Base-by-base conservation (phyloP, 1,140 invertebrate genomes). In the Ips nitidus region DNA sequence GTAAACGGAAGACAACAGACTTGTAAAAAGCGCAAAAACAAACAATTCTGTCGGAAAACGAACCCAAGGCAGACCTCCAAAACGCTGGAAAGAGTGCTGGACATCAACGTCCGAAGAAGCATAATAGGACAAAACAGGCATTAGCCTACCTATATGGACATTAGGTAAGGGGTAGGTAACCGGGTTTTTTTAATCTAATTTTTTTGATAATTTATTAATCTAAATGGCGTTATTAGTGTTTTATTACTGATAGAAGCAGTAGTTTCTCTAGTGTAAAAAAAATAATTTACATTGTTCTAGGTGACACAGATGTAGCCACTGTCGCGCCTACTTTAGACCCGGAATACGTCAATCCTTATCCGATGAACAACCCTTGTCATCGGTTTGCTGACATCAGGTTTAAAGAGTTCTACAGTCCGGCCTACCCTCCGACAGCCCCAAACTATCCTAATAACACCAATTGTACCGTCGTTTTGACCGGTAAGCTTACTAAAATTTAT, bases 341-440 rank as follows among this genome's bases (percentile, higher is more conserved):
- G 36, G 69, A 71, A 60, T 71, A 71, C 56, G 53, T 61, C 5
- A 71, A 71, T 43, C 69, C 69, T 6, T 71, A 71, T 41, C 56
- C 69, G 8, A 43, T 56, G 38, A 60, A 41, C 36, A 53, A 73
- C 43, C 60, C 62, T 5, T 88, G 87, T 74, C 82, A 82, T 69
- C 82, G 84, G 71, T 90, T 90, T 76, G 87, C 86, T 0, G 84
- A 88, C 73, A 77, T 79, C 4, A 76, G 75, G 6, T 83, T 84
- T 71, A 82, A 81, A 47, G 89, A 90, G 76, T 90, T 93, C 75
- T 91, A 87, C 77, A 91, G 89, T 69, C 91, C 91, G 0, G 85
- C 86, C 67, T 91, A 89, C 81, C 91, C 91, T 1, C 69, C 62
- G 0, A 63, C 66, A 50, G 45, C 63, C 8, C 81, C 83, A 3